A percentile compares a stretch with the other conserved stretches of the same genome.
Evolutionary conservation across 53 echinoderm and acorn worm genomes (phyloP).

Genomic region (Crossaster papposus): DNA sequence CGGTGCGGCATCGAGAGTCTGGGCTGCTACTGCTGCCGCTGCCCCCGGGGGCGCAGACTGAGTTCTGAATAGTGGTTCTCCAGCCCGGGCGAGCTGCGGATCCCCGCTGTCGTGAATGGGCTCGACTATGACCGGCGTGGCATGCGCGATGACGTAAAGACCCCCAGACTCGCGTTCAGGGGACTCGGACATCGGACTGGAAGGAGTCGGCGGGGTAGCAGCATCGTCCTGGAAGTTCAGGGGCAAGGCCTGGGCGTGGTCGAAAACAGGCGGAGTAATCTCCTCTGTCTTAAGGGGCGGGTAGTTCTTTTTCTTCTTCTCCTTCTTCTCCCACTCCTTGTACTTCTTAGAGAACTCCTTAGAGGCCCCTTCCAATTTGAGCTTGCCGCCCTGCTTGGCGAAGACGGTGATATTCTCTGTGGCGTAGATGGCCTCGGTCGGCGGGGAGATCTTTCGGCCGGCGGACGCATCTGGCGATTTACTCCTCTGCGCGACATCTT

Average conservation of each 20-base stretch:
- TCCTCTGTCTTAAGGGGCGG: conserved; percentile 40
- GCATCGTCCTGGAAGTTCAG: conserved; percentile 40
- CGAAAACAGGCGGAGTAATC: conserved; percentile 30
- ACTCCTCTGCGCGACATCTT: conserved; percentile 63
- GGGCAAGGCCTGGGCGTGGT: conserved; percentile 45
- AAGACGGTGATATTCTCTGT: conserved; percentile 77
- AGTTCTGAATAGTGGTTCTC: conserved; percentile 48
- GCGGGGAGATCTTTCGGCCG: conserved; percentile 44
- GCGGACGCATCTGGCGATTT: conserved; percentile 65
- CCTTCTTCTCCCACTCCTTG: conserved; percentile 91
- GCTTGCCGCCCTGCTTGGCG: conserved; percentile 80
- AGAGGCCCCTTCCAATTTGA: conserved; percentile 82
- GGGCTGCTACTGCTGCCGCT: background rate
- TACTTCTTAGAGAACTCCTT: conserved; percentile 91
- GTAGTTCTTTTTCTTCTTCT: conserved; percentile 61
- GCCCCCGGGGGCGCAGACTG: conserved; percentile 38
- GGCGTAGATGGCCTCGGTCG: conserved; percentile 60
- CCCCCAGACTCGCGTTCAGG: background rate
- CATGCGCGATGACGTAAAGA: conserved; percentile 61
- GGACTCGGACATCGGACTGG: conserved; percentile 27
- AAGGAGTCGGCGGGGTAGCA: conserved; percentile 43
- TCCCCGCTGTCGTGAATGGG: conserved; percentile 38
- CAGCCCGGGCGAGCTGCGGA: background rate
- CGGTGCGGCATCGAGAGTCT: background rate
- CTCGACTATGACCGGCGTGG: conserved; percentile 73